Evolutionary conservation across 2,888 invertebrate species (phyloP).

Genomic region (Colletes collaris): DNA sequence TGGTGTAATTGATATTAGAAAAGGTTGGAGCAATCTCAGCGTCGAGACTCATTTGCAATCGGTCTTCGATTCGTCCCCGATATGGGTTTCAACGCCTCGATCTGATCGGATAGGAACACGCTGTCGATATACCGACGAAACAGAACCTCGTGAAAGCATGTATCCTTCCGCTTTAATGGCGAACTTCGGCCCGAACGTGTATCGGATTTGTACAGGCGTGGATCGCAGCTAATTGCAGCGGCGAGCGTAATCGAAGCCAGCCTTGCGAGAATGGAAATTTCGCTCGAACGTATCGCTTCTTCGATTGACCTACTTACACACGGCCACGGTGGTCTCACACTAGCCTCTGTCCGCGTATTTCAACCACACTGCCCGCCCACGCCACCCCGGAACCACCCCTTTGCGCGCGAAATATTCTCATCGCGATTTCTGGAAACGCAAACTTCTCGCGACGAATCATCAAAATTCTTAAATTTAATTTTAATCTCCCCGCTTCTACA

Average conservation of each 20-base stretch:
- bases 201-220: slow-evolving; percentile 42
- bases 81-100: background rate
- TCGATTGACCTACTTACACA: slow-evolving; percentile 65
- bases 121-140: slow-evolving; percentile 28
- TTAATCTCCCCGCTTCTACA: no score
- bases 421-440: no score
- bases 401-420: no score
- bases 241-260: slow-evolving; percentile 51
- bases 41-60: no score
- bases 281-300: slow-evolving; percentile 60
- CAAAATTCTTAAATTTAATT: no score
- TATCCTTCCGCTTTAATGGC: slow-evolving; percentile 1
- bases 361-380: background rate
- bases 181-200: slow-evolving; percentile 8
- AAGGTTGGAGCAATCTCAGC: no score
- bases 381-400: background rate
- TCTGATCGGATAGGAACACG: background rate
- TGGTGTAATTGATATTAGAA: no score
- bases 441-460: no score
- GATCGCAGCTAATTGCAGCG: slow-evolving; percentile 55
- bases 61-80: background rate
- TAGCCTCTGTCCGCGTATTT: background rate
- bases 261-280: slow-evolving; percentile 66
- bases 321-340: background rate
- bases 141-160: background rate